A percentile compares a stretch with the other conserved stretches of the same genome.
phyloP scores from a whole-genome alignment of 1,140 invertebrate genomes.

The Lordiphosa stackelbergi region DNA sequence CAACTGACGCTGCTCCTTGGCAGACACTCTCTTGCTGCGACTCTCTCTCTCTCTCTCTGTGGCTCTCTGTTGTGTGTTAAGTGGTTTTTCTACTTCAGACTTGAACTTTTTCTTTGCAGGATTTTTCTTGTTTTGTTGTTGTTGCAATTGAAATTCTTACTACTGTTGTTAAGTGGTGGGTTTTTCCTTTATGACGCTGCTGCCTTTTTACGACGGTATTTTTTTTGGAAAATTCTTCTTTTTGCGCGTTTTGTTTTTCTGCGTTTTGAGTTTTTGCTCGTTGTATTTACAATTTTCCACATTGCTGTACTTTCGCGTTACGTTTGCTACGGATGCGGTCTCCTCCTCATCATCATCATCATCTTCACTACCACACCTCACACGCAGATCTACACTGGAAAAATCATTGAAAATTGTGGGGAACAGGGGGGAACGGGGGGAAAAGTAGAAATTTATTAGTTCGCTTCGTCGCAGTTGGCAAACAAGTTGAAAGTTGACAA shows the following conservation, averaged over 20 bases:
- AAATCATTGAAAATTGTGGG: conserved; percentile 4
- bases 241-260: conserved; percentile 75
- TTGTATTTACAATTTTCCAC: conserved; percentile 73
- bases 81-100: conserved; percentile 72
- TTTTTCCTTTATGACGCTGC: conserved; percentile 67
- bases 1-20: conserved; percentile 46
- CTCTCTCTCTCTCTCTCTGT: conserved; percentile 19
- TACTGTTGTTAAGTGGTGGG: conserved; percentile 63
- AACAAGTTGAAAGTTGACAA: conserved; percentile 64
- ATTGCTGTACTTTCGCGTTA: conserved; percentile 69
- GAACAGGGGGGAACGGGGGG: conserved; percentile 16
- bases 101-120: conserved; percentile 68
- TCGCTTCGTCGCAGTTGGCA: conserved; percentile 70
- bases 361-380: conserved; percentile 38
- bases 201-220: conserved; percentile 67
- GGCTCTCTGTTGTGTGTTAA: conserved; percentile 45
- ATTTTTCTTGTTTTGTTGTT: conserved; percentile 54
- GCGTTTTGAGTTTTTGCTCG: conserved; percentile 72
- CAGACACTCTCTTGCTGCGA: conserved; percentile 37
- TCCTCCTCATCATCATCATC: conserved; percentile 41
- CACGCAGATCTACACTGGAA: conserved; percentile 19
- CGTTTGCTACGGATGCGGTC: conserved; percentile 38
- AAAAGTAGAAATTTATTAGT: conserved; percentile 74
- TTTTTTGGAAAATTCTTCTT: conserved; percentile 67
- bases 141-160: conserved; percentile 69